Percentiles rank a stretch among this genome's conserved stretches.
These are phyloP conservation scores for Micronisus gabar DNA, from an alignment of 2,113 vertebrate species.

Conservation along the genomic window DNA sequence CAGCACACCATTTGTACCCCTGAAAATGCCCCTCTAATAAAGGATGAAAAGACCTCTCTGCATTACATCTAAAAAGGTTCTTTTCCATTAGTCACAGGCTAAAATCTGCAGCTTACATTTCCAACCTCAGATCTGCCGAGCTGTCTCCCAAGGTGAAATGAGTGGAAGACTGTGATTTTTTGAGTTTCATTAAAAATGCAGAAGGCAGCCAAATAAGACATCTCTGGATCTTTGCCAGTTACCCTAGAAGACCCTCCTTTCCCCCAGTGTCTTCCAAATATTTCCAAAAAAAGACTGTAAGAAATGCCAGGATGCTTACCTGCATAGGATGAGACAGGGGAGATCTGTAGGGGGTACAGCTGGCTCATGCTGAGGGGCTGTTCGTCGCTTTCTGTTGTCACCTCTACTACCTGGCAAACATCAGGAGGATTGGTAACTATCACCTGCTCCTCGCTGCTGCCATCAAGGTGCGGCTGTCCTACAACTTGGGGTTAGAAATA, in stretches of 20 bases:
- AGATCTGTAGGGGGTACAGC: conserved; percentile 94
- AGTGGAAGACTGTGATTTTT: background rate
- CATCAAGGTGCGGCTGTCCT: conserved; percentile 72
- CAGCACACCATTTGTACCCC: background rate
- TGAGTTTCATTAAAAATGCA: background rate
- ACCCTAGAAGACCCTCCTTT: background rate
- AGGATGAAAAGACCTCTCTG: background rate
- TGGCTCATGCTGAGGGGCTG: conserved; percentile 90
- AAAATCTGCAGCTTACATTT: background rate
- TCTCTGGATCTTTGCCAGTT: background rate
- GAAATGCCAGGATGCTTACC: conserved; percentile 73
- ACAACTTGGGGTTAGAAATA: conserved; percentile 66
- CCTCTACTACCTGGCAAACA: conserved; percentile 96
- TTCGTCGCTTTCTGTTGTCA: conserved; percentile 95
- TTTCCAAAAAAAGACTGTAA: background rate
- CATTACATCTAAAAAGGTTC: background rate
- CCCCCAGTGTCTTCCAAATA: background rate
- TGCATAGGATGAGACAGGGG: conserved; percentile 90
- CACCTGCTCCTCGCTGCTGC: conserved; percentile 81
- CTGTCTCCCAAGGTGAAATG: background rate
- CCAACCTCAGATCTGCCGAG: background rate
- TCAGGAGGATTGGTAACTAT: conserved; percentile 91
- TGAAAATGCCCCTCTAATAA: background rate
- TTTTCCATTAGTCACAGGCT: background rate
- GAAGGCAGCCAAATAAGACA: background rate